Conservation (phyloP, 2,113 vertebrate species). For the Oceanites oceanicus region DNA sequence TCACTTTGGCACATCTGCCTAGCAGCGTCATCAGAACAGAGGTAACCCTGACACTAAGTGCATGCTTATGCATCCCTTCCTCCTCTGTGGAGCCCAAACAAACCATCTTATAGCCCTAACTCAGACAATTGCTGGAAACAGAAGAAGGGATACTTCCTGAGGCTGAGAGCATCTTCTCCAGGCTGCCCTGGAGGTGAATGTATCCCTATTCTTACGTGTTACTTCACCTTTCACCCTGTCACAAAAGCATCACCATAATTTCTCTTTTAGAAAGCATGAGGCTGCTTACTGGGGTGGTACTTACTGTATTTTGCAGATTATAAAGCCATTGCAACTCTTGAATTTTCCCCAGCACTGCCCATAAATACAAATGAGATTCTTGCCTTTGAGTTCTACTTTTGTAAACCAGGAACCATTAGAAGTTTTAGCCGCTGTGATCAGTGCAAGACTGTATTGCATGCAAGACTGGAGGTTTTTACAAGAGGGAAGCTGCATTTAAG, state of each 20-base stretch:
- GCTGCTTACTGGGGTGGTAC: not conserved
- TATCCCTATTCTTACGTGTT: not conserved
- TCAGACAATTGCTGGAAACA: not conserved
- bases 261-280: not conserved
- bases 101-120: not conserved
- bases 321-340: not conserved
- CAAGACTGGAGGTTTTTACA: not conserved
- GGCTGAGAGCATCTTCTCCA: not conserved
- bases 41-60: not conserved
- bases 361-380: not conserved
- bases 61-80: too few relatives aligned
- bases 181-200: not conserved
- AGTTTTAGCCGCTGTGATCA: not conserved
- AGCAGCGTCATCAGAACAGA: not conserved
- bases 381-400: not conserved
- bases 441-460: not conserved
- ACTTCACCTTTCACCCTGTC: not conserved
- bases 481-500: not conserved
- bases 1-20: not conserved
- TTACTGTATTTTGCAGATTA: not conserved
- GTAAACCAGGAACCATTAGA: not conserved
- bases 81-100: not conserved
- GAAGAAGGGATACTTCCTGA: not conserved
- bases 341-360: not conserved
- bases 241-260: not conserved